Evolutionary conservation across 2,113 vertebrate genomes (phyloP), one percentile per base, ranked within the genome.

Genomic region (Penelope pileata): DNA sequence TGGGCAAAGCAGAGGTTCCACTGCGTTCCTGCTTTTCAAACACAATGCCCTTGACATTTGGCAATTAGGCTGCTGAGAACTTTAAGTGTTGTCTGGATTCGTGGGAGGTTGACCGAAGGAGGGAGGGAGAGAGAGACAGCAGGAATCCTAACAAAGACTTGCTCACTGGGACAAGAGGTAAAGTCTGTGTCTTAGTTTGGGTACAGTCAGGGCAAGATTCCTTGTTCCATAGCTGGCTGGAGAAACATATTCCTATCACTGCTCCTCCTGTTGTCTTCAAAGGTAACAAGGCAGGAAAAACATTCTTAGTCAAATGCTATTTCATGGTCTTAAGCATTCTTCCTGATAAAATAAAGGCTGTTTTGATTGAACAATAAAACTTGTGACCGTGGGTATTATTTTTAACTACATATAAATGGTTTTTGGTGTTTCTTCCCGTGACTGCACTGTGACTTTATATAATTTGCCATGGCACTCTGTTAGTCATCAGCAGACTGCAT

Each of bases 371-470:
- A 79, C 67, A 87, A 53, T 89, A 84, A 82, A 95, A 56, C 91
- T 79, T 53, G 58, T 85, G 78, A 89, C 62, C 78, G 73, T 1
- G 29, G 56, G 45, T 86, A 32, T 76, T 85, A 34, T 78, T 93
- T 72, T 82, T 75, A 89, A 73, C 62, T 91, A 54, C 53, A n/a
- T 76, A 73, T 73, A 92, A 72, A 50, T 64, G 50, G 15, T 29
- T 92, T 91, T 82, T 80, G 59, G 66, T 92, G 45, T 85, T 94
- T 75, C 63, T 85, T 90, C 81, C 83, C 24, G 1, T 97, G 89
- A 94, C 91, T 91, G 42, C 29, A 42, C 63, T 85, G 84, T 92
- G 62, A 62, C 91, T 96, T 95, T 83, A 19, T 88, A 32, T 81
- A 51, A 78, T 93, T 87, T 94, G 38, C 87, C 34, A 34, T 66